A percentile compares a stretch with the other conserved stretches of the same genome.
phyloP scores from a whole-genome alignment of 2,113 vertebrate genomes.

The Halichoerus grypus region DNA sequence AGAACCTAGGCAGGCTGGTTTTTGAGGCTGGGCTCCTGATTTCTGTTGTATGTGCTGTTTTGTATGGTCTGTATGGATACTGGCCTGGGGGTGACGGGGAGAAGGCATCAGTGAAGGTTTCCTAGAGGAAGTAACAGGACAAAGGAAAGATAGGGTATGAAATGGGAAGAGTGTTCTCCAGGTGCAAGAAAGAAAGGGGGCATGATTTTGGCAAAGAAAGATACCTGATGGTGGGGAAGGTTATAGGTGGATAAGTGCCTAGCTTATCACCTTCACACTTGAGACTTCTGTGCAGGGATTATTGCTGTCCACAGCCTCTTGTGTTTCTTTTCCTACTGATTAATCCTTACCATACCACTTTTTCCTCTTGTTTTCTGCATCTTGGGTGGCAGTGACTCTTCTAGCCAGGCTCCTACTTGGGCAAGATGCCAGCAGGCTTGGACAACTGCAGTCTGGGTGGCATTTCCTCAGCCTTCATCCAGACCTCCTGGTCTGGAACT shows the following conservation, averaged over 20 bases:
- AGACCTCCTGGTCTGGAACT: conserved; percentile 4
- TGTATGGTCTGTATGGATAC: rapidly evolving
- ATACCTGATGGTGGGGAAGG: neutral
- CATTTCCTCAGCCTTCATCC: neutral
- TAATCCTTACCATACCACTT: rapidly evolving
- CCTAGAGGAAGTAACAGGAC: neutral
- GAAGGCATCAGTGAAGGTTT: neutral
- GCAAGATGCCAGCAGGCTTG: neutral
- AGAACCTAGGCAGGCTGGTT: neutral
- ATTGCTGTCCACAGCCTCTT: rapidly evolving
- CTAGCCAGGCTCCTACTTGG: neutral
- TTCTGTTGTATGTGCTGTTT: rapidly evolving
- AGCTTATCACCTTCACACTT: rapidly evolving
- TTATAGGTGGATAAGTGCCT: rapidly evolving
- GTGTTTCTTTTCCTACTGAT: neutral
- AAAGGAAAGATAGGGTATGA: neutral
- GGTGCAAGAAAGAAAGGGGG: neutral
- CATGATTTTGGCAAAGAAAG: neutral
- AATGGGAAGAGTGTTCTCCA: no score
- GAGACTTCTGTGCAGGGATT: rapidly evolving
- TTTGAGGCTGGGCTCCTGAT: no score
- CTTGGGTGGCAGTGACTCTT: neutral
- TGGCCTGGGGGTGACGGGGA: neutral
- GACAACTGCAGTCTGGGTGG: neutral
- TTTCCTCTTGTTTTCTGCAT: neutral